Percentiles rank a stretch among this genome's conserved stretches.
phyloP scores from a whole-genome alignment of 2,888 invertebrate species.

The Cantharis rufa region DNA sequence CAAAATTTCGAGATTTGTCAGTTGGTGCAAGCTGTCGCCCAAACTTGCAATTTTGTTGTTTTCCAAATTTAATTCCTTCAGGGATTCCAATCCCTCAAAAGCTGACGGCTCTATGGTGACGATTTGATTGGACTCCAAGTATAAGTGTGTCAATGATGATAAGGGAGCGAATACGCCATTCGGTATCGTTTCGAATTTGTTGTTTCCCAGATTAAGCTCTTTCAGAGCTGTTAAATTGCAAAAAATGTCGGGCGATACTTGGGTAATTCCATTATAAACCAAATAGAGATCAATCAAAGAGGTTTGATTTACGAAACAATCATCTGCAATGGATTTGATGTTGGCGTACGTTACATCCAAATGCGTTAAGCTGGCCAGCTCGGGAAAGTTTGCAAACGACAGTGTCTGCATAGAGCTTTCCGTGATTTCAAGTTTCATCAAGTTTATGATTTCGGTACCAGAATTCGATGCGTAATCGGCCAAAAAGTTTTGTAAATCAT shows the following conservation, averaged over 20 bases:
- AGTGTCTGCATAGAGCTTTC: neutral
- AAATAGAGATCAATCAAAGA: constrained; percentile 38
- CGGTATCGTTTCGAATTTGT: constrained; percentile 45
- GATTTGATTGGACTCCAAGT: constrained; percentile 47
- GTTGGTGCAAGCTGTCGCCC: neutral
- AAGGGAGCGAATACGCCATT: constrained; percentile 48
- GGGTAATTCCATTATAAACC: constrained; percentile 41
- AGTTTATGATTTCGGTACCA: neutral
- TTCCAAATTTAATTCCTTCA: constrained; percentile 42
- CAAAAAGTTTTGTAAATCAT: neutral
- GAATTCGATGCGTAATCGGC: neutral
- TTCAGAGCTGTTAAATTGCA: constrained; percentile 49
- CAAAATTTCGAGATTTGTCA: neutral
- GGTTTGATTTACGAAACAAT: neutral
- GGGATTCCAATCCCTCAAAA: constrained; percentile 45
- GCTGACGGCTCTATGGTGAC: constrained; percentile 43
- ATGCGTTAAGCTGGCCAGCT: neutral
- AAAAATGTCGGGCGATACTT: constrained; percentile 44
- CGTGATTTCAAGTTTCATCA: neutral
- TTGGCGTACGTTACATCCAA: constrained; percentile 5
- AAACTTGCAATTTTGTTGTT: constrained; percentile 33
- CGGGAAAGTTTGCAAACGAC: neutral
- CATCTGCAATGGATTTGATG: neutral
- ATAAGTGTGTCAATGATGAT: constrained; percentile 46
- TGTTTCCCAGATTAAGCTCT: constrained; percentile 43